Conservation (phyloP, 2,797 vertebrate genomes). For the Spizella passerina region DNA sequence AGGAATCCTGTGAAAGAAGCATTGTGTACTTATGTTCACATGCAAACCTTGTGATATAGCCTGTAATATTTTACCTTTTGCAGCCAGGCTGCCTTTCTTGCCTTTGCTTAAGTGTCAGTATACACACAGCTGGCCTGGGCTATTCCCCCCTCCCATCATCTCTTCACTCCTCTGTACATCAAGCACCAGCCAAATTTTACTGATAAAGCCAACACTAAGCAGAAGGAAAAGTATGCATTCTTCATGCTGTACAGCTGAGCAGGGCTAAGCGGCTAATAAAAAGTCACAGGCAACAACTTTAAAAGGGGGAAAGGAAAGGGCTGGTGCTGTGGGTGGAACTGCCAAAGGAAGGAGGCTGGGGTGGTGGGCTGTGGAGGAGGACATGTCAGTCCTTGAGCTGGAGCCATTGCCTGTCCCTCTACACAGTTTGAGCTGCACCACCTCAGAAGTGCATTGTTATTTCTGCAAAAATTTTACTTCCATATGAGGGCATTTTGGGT, state of each 20-base stretch:
- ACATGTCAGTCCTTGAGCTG: neutral
- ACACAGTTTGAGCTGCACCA: neutral
- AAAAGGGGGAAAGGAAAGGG: neutral
- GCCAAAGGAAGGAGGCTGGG: neutral
- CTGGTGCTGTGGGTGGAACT: neutral
- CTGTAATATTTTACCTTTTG: neutral
- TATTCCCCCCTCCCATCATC: neutral
- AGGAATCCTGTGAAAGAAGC: slow-evolving; percentile 37
- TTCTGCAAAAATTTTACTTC: neutral
- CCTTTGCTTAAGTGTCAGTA: neutral
- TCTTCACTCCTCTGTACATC: neutral
- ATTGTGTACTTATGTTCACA: neutral
- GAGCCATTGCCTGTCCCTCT: neutral
- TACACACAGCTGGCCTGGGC: neutral
- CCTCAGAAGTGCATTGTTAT: neutral
- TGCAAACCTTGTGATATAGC: neutral
- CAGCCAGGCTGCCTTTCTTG: neutral
- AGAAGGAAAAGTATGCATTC: neutral
- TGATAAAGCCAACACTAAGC: too few relatives aligned
- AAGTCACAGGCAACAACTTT: neutral
- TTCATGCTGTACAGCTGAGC: neutral
- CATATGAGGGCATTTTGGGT: neutral
- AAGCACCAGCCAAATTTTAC: neutral
- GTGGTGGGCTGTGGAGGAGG: neutral
- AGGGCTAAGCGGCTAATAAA: neutral